Evolutionary conservation across 1,140 invertebrate species (phyloP).

Genomic region (Lutraria rhynchaena): DNA sequence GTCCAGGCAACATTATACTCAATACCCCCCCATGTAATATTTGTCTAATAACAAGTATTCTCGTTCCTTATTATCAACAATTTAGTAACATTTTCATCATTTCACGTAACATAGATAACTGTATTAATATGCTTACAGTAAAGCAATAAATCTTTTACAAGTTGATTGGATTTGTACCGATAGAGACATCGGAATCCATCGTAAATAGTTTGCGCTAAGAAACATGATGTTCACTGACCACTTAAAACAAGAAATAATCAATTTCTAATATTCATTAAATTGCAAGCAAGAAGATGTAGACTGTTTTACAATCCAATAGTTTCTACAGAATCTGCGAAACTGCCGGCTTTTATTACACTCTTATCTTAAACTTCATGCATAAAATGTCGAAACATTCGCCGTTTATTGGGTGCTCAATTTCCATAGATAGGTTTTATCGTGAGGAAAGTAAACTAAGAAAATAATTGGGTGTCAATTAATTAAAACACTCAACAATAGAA

Average conservation of each 20-base stretch:
- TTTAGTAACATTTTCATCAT: background rate
- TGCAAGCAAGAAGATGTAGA: background rate
- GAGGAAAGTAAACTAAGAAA: constrained; percentile 54
- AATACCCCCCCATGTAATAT: no score
- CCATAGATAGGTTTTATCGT: constrained; percentile 54
- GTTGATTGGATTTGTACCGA: no score
- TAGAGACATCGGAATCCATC: background rate
- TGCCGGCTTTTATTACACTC: constrained; percentile 24
- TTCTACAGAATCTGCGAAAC: background rate
- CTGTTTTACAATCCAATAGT: constrained; percentile 41
- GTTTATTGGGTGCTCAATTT: constrained; percentile 49
- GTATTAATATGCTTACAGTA: background rate
- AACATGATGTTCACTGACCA: constrained; percentile 17
- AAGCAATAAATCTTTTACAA: no score
- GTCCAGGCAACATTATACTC: no score
- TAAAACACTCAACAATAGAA: constrained; percentile 41
- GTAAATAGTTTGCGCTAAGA: background rate
- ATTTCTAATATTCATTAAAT: constrained; percentile 44
- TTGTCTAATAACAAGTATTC: no score
- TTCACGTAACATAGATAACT: background rate
- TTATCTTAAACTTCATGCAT: constrained; percentile 47
- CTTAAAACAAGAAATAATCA: constrained; percentile 37
- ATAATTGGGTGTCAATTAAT: constrained; percentile 51
- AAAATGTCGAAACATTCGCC: constrained; percentile 52
- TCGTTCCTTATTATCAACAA: no score